Conservation (phyloP, 2,113 vertebrate species). For the Dipodomys spectabilis region DNA sequence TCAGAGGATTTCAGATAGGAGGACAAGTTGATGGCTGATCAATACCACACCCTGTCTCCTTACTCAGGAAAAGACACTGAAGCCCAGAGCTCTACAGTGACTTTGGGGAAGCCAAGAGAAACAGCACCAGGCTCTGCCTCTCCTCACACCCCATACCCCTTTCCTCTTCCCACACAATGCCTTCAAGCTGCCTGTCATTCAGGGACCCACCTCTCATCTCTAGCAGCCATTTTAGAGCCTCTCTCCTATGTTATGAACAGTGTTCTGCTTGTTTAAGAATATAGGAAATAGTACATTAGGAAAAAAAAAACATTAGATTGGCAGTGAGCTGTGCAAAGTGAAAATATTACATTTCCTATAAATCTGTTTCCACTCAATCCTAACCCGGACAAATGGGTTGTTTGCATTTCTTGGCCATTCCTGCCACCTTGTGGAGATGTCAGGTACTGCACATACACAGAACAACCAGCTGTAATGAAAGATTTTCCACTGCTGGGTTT, state of each 20-base stretch:
- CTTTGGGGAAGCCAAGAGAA: neutral
- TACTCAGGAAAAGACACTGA: neutral
- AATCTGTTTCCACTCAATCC: constrained; percentile 31
- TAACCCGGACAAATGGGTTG: accelerated
- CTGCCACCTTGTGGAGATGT: constrained; percentile 52
- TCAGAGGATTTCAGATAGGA: constrained; percentile 2
- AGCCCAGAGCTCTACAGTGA: neutral
- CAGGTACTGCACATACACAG: neutral
- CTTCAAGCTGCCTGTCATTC: neutral
- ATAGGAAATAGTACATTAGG: constrained; percentile 10
- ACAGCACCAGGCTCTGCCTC: no score
- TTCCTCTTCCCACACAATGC: accelerated
- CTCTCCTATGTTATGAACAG: constrained; percentile 25
- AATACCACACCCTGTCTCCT: neutral
- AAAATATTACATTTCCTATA: constrained; percentile 17
- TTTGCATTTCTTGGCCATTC: neutral
- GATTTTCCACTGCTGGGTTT: neutral
- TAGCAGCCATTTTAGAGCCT: neutral
- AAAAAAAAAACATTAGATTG: neutral
- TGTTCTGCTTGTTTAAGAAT: constrained; percentile 10
- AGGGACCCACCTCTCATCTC: neutral
- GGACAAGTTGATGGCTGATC: neutral
- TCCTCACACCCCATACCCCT: neutral
- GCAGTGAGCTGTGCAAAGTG: neutral
- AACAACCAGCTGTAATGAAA: no score